These are phyloP conservation scores for Protonibea diacanthus DNA, from an alignment of 2,797 vertebrate species.

Conservation along the genomic window DNA sequence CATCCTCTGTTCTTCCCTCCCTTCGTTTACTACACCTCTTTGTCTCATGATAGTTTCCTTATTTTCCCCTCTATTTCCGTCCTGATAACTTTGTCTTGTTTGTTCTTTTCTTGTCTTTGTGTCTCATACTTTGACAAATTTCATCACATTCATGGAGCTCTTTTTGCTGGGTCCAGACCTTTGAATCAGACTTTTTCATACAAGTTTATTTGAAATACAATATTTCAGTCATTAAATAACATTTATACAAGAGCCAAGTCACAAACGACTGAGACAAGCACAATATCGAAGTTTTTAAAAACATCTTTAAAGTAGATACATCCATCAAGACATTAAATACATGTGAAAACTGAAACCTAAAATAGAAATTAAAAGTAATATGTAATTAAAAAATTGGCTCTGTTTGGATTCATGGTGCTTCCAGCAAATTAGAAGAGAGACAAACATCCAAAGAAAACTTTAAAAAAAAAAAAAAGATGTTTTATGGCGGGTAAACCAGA, in stretches of 20 bases:
- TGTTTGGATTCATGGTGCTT: neutral
- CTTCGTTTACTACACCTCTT: neutral
- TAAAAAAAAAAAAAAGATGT: neutral
- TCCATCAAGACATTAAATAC: no score
- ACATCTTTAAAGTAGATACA: neutral
- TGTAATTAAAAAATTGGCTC: neutral
- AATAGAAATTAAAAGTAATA: neutral
- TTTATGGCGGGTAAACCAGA: neutral
- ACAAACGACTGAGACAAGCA: no score
- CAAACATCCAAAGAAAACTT: neutral
- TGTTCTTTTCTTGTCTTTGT: constrained; percentile 18
- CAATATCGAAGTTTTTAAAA: neutral
- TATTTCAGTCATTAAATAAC: neutral
- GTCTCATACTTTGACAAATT: neutral
- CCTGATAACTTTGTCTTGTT: constrained; percentile 9
- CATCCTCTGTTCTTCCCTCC: constrained; percentile 47
- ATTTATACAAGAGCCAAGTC: neutral
- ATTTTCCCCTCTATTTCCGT: constrained; percentile 18
- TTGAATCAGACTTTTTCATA: neutral
- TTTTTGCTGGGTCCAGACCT: no score
- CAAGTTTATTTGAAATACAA: neutral
- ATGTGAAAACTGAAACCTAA: neutral
- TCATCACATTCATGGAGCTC: no score
- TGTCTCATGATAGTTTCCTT: constrained; percentile 21
- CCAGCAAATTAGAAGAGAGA: neutral